Base-by-base conservation (phyloP, 1,140 invertebrate species). In the Platyscapa corneri region DNA sequence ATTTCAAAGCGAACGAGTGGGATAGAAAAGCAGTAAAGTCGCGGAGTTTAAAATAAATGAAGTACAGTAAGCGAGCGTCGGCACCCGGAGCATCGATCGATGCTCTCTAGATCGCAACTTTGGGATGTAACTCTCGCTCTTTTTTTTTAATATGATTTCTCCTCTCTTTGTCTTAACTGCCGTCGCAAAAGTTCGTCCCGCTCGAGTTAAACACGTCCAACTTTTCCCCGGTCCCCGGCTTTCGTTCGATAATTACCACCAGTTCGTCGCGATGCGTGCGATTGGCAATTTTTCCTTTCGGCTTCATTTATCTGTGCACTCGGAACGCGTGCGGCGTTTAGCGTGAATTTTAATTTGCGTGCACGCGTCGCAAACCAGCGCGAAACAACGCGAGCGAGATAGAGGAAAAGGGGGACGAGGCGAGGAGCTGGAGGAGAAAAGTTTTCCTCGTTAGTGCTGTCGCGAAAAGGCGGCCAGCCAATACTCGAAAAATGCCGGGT, bases 401-500 rank as follows among this genome's bases (percentile, higher is more conserved):
- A 16, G 30, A 72, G 12, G 7, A n/a, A 74, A 42, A 42, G 10
- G 20, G 16, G 23, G n/a, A n/a, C n/a, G n/a, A n/a, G n/a, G n/a
- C n/a, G n/a, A n/a, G n/a, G n/a, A n/a, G n/a, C n/a, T n/a, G n/a
- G n/a, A n/a, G 10, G 23, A 27, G 20, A 72, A 74, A 74, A 74
- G 23, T 74, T 42, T 74, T 74, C 1, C 70, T 72, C n/a, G 70
- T 39, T 74, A 42, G 10, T n/a, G 70, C 23, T 74, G n/a, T 72
- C 32, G 37, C 56, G 56, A 23, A 60, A 60, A 60, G 56, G 56
- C 23, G 1, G 16, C 27, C 3, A 60, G 37, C 0, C 34, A 27
- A n/a, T 20, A 37, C 77, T 78, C 76, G 76, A 80, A 74, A 74
- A 46, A 80, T 80, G 65, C 65, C 65, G 53, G 79, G 65, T 32